phyloP scores from a whole-genome alignment of 2,797 vertebrate species.

The Muscicapa comitata region DNA sequence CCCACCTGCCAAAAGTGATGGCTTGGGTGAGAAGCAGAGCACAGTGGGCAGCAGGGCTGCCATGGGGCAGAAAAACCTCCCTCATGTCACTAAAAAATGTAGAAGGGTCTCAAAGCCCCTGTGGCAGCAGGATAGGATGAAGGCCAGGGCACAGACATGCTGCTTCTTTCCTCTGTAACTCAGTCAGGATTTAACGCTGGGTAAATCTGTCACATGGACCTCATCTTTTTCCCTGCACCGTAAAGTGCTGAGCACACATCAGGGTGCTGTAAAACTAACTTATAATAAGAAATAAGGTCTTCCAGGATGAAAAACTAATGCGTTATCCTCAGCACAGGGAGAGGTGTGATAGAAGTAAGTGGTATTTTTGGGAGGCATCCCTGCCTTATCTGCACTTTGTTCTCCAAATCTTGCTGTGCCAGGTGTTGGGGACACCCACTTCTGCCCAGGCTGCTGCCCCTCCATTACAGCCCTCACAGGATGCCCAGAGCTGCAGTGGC shows the following conservation, averaged over 20 bases:
- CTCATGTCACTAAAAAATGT: not conserved
- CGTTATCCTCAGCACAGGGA: not conserved
- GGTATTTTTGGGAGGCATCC: not conserved
- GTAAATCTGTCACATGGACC: not conserved
- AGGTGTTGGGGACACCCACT: not conserved
- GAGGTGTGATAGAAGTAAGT: not conserved
- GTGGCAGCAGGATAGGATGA: not conserved
- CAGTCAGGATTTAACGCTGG: not conserved
- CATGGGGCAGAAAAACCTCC: not conserved
- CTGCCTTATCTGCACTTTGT: not conserved
- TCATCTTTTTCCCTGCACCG: not conserved
- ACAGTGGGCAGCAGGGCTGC: not conserved
- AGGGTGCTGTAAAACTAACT: slow-evolving; percentile 34
- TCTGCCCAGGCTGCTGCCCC: not conserved
- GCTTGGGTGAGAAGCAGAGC: not conserved
- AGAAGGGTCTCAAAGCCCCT: not conserved
- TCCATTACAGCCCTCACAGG: fast-evolving
- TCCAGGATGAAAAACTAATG: not conserved
- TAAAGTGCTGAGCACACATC: slow-evolving; percentile 23
- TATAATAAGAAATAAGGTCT: slow-evolving; percentile 11
- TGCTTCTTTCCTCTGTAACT: not conserved
- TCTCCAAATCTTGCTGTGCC: not conserved
- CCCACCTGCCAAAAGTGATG: not conserved
- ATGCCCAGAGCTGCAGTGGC: not conserved
- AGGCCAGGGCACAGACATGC: not conserved